These are phyloP conservation scores for Antigone vipio DNA, from an alignment of 2,113 vertebrate species.

Conservation along the genomic window DNA sequence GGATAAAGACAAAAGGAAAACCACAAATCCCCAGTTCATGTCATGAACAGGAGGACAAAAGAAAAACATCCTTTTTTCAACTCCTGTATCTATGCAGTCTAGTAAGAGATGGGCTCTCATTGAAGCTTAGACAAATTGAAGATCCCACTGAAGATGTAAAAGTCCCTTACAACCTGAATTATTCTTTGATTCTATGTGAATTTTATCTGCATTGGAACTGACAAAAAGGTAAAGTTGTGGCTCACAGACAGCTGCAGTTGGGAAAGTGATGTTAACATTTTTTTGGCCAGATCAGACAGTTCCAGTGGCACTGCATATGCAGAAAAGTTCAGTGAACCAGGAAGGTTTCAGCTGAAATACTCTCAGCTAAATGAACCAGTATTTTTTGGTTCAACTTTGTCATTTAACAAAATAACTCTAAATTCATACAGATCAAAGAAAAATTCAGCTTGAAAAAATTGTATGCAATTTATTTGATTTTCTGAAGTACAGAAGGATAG, in stretches of 20 bases:
- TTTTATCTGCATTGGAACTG: background rate
- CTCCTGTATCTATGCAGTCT: background rate
- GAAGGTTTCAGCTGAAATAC: background rate
- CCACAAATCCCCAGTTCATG: background rate
- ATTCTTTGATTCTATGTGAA: background rate
- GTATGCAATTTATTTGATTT: background rate
- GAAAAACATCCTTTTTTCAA: background rate
- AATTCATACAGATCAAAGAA: background rate
- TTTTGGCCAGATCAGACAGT: background rate
- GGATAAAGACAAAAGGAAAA: background rate
- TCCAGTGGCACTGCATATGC: background rate
- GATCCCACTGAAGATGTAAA: background rate
- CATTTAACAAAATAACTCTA: background rate
- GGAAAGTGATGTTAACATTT: background rate
- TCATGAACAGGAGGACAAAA: constrained; percentile 9
- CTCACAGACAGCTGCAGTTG: background rate
- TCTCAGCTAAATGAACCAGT: background rate
- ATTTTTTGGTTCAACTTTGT: background rate
- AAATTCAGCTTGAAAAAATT: background rate
- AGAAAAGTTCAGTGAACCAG: background rate
- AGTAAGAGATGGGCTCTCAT: background rate
- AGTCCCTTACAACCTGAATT: background rate
- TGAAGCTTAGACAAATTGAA: constrained; percentile 28
- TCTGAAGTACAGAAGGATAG: background rate
- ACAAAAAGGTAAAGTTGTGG: background rate